Percentiles rank a stretch among this genome's conserved stretches.
Conservation (phyloP, 2,113 vertebrate genomes). For the Myiagra hebetior region DNA sequence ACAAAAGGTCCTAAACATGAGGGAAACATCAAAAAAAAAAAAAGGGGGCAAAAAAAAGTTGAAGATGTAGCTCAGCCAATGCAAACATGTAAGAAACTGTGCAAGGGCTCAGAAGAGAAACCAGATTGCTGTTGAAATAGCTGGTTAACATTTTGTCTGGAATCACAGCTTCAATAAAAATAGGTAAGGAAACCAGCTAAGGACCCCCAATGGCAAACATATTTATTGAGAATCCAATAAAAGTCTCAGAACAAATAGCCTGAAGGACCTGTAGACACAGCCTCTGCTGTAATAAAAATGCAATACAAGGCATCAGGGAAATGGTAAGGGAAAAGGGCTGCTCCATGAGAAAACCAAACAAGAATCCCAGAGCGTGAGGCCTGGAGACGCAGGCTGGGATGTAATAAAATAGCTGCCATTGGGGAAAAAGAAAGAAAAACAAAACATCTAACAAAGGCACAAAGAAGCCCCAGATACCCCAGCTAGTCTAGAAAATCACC, state of each 20-base stretch:
- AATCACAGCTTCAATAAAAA: conserved; percentile 74
- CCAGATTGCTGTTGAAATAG: conserved; percentile 74
- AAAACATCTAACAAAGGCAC: conserved; percentile 46
- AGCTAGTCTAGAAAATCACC: conserved; percentile 53
- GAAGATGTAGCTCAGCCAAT: conserved; percentile 61
- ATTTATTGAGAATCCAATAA: conserved; percentile 77
- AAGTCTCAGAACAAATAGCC: conserved; percentile 75
- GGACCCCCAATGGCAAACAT: conserved; percentile 73
- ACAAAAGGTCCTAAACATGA: conserved; percentile 3
- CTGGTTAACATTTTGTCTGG: conserved; percentile 63
- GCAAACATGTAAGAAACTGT: conserved; percentile 64
- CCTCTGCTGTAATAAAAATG: conserved; percentile 68
- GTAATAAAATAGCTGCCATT: conserved; percentile 54
- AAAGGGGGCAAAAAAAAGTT: background rate
- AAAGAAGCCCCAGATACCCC: conserved; percentile 48
- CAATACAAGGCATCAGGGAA: conserved; percentile 74
- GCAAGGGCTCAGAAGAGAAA: conserved; percentile 59
- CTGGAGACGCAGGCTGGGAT: conserved; percentile 52
- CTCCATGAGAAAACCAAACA: conserved; percentile 71
- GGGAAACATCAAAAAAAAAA: conserved; percentile 3
- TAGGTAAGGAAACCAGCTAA: conserved; percentile 70
- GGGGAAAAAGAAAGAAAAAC: conserved; percentile 66
- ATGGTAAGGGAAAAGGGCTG: conserved; percentile 54
- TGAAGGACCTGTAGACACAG: conserved; percentile 64
- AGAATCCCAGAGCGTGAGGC: conserved; percentile 56